Evolutionary conservation across 2,888 invertebrate species (phyloP).

Genomic region (Clivina fossor): DNA sequence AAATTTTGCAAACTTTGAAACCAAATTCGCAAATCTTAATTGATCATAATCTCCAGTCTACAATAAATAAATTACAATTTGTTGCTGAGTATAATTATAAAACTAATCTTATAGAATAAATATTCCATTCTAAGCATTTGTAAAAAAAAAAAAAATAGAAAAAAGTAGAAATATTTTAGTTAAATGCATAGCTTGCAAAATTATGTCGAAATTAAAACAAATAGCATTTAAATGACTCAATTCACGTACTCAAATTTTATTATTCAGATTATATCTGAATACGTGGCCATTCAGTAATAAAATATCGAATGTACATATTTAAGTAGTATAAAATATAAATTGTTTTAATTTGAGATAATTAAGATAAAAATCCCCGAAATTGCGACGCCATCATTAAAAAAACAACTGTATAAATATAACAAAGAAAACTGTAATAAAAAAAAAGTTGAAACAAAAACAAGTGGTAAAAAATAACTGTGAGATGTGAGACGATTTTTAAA

Average conservation of each 20-base stretch:
- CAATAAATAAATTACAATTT: constrained; percentile 21
- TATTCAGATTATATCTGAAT: no score
- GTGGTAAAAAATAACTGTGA: neutral
- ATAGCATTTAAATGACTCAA: no score
- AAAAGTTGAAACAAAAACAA: neutral
- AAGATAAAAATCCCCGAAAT: constrained; percentile 17
- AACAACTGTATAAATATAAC: neutral
- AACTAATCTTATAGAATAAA: constrained; percentile 6
- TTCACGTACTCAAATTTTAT: no score
- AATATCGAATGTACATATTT: no score
- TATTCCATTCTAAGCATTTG: no score
- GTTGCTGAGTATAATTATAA: constrained; percentile 10
- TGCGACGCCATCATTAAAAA: constrained; percentile 5
- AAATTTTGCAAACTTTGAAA: constrained; percentile 19
- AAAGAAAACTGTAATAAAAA: neutral
- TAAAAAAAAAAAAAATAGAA: no score
- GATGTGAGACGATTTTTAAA: no score
- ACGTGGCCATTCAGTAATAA: no score
- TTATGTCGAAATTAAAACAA: no score
- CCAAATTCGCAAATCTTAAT: constrained; percentile 12
- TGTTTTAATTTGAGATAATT: constrained; percentile 14
- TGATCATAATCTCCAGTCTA: constrained; percentile 13
- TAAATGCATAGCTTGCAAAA: no score
- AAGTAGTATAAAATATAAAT: constrained; percentile 22
- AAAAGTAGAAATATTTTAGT: no score